Evolutionary conservation across 2,888 invertebrate species (phyloP), one percentile per base, ranked within the genome.

Genomic region (Clepsis dumicolana): DNA sequence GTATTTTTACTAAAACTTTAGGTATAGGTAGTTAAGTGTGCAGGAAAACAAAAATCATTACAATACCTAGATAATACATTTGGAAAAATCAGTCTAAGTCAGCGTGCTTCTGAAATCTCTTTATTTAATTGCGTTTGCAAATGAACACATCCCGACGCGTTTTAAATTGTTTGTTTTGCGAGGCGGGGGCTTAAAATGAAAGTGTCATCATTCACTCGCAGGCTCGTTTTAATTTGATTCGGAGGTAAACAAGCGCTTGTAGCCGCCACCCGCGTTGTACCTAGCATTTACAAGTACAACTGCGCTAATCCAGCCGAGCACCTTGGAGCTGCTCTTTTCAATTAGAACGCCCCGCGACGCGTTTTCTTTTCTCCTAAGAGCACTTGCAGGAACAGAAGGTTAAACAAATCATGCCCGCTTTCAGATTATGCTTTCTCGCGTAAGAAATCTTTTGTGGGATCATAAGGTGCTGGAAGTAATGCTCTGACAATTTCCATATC

Each of bases 391-490:
- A 24, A 66, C 53, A 61, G 44, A 14, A 38, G 27, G 53, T 60
- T 66, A 66, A 61, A 61, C 60, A 44, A 65, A 60, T 65, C 65
- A 60, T 41, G 60, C 27, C 57, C 57, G 50, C 57, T 35, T 35
- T 52, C 50, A 61, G 60, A 41, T 44, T 44, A 27, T 44, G 60
- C 54, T 53, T 44, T 12, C 44, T 44, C 24, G 44, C 60, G 24
- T 60, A 16, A 54, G 25, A 61, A 61, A 16, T 48, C 21, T 48
- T 65, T 41, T 59, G 10, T 60, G 50, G 59, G 59, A 65, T 65
- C 27, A 29, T 53, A 29, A 48, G 48, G 50, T 50, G 24, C 65
- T 65, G 32, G 44, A 32, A 38, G 16, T 57, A 65, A 35, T 57
- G 56, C 27, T 38, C 21, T 25, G 38, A 5, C 21, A 21, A 2